Conservation (phyloP, 2,888 invertebrate species). For the Patella ulyssiponensis region DNA sequence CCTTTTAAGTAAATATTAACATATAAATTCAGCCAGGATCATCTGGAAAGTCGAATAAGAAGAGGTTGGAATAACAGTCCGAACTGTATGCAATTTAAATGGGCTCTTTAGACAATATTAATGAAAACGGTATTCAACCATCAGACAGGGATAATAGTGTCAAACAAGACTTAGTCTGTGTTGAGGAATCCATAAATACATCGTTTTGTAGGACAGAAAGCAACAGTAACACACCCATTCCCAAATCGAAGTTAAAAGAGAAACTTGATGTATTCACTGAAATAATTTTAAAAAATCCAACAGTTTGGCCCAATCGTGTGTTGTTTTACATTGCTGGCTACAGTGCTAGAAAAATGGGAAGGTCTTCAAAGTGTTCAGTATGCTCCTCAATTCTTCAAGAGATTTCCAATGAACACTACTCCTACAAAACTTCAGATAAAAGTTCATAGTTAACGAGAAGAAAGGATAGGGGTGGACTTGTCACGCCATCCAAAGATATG, state of each 20-base stretch:
- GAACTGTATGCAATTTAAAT: conserved; percentile 10
- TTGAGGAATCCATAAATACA: too few relatives aligned
- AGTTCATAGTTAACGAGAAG: too few relatives aligned
- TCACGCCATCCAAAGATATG: too few relatives aligned
- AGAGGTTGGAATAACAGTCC: conserved; percentile 19
- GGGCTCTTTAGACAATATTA: conserved; percentile 15
- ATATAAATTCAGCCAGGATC: conserved; percentile 19
- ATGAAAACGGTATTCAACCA: conserved; percentile 20
- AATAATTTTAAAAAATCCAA: not conserved
- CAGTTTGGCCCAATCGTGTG: conserved; percentile 14
- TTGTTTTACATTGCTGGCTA: conserved; percentile 12
- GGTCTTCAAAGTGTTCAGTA: too few relatives aligned
- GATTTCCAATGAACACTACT: too few relatives aligned
- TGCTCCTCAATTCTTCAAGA: too few relatives aligned
- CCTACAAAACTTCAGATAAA: too few relatives aligned
- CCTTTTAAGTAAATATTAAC: conserved; percentile 12
- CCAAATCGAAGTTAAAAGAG: too few relatives aligned
- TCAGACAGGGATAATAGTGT: not conserved
- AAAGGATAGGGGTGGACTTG: too few relatives aligned
- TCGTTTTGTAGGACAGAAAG: too few relatives aligned
- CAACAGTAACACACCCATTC: too few relatives aligned
- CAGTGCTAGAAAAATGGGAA: not conserved
- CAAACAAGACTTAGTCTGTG: too few relatives aligned
- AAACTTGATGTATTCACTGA: not conserved
- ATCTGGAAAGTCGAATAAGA: conserved; percentile 13